Evolutionary conservation across 2,888 invertebrate species (phyloP).

Genomic region (Willowsia nigromaculata): DNA sequence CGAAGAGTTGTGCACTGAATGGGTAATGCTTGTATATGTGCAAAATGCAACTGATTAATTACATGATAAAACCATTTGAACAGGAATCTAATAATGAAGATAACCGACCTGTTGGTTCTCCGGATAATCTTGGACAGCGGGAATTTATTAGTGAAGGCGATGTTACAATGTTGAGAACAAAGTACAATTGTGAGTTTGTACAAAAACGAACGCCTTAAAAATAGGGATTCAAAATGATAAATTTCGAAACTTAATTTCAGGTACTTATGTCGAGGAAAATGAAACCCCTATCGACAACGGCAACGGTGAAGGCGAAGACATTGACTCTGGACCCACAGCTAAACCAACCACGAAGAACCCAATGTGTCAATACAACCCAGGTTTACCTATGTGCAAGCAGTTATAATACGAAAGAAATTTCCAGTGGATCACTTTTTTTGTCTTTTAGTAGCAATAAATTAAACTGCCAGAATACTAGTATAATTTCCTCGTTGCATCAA

Average conservation of each 20-base stretch:
- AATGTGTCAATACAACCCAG: slow-evolving; percentile 57
- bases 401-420: not conserved
- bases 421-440: not conserved
- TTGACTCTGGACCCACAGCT: not conserved
- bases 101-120: slow-evolving; percentile 34
- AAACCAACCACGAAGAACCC: slow-evolving; percentile 54
- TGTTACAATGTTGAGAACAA: slow-evolving; percentile 60
- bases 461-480: no score
- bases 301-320: not conserved
- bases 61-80: not conserved
- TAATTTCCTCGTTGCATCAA: no score
- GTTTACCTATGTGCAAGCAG: slow-evolving; percentile 46
- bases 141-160: slow-evolving; percentile 72
- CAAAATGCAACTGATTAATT: no score
- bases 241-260: not conserved
- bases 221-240: not conserved
- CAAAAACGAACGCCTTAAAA: not conserved
- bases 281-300: not conserved
- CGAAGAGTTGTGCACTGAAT: no score
- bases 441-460: no score
- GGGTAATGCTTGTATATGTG: no score
- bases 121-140: slow-evolving; percentile 71
- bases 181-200: slow-evolving; percentile 68
- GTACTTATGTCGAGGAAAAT: not conserved
- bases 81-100: slow-evolving; percentile 47